These are phyloP conservation scores for Coendou prehensilis DNA, from an alignment of 2,797 vertebrate genomes.

Conservation along the genomic window DNA sequence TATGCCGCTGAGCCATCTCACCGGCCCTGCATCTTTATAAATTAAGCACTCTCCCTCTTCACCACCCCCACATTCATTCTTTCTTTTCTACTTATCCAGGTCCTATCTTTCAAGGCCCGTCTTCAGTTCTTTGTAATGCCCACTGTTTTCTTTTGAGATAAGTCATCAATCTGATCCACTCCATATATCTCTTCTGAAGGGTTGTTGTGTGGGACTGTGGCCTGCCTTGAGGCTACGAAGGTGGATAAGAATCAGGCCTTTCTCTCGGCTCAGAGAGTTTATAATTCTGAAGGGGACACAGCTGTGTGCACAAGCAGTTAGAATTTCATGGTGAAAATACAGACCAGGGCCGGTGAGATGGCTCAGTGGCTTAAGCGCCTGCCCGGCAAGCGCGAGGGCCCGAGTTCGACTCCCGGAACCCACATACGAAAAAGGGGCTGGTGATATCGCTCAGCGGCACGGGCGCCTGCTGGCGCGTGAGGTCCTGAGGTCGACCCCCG, in stretches of 20 bases:
- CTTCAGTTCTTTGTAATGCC: conserved; percentile 36
- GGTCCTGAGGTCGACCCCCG: too few species aligned
- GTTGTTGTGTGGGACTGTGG: background rate
- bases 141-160: conserved; percentile 66
- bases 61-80: background rate
- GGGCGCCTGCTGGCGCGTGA: too few species aligned
- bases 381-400: too few species aligned
- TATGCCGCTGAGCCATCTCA: too few species aligned
- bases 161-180: background rate
- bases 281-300: conserved; percentile 52
- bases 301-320: background rate
- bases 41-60: background rate
- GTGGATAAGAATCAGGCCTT: conserved; percentile 1
- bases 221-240: conserved; percentile 26
- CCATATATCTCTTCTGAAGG: conserved; percentile 12
- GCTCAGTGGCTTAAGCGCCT: too few species aligned
- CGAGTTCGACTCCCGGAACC: too few species aligned
- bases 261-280: background rate
- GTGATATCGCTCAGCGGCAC: too few species aligned
- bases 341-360: background rate
- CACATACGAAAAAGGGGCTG: too few species aligned
- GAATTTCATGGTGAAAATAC: conserved; percentile 61
- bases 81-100: background rate
- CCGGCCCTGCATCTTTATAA: conserved; percentile 54
- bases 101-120: background rate